Base-by-base conservation (phyloP, 2,888 invertebrate species). In the Ligdia adustata region DNA sequence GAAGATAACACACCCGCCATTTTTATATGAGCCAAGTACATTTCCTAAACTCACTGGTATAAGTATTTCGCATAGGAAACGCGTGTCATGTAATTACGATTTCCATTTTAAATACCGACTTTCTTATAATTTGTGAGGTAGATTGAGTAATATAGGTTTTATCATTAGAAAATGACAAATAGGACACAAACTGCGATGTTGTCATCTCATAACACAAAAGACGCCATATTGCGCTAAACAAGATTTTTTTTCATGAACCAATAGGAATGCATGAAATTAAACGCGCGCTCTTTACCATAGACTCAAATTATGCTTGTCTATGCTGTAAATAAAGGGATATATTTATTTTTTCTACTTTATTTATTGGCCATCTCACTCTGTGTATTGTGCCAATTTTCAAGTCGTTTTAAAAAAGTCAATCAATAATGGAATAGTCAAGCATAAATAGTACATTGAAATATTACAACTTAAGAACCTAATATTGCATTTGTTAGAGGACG, bases 1-100 rank as follows among this genome's bases (percentile, higher is more conserved):
- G 83, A 79, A 87, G 88, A 86, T 88, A 89, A 86, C 86, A 89
- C 88, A 86, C 89, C 90, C 90, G 90, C 90, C 90, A 91, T 90
- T 90, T 90, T 90, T 84, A 84, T 79, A 71, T 75, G 81, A 83
- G 75, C 75, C 60, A 79, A 77, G 79, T 83, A 86, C 85, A 82
- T 82, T 82, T 78, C 71, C 69, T 72, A 72, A 70, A 76, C 77
- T 76, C 80, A 81, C 72, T 74, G 2, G n/a, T 64, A 70, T 67
- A 62, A 60, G 61, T 68, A 37, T 39, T 65, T 52, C 55, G 63
- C 57, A 26, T 54, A 63, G 57, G 57, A 61, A 47, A 45, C 63
- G 54, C 66, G 52, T 66, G 61, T 64, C 64, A 77, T 66, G 60
- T 67, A 68, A 62, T 66, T 62, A 66, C 46, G 55, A 72, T 65